A percentile compares a stretch with the other conserved stretches of the same genome.
Evolutionary conservation across 2,888 invertebrate species (phyloP).

Genomic region (Abscondita cerata): DNA sequence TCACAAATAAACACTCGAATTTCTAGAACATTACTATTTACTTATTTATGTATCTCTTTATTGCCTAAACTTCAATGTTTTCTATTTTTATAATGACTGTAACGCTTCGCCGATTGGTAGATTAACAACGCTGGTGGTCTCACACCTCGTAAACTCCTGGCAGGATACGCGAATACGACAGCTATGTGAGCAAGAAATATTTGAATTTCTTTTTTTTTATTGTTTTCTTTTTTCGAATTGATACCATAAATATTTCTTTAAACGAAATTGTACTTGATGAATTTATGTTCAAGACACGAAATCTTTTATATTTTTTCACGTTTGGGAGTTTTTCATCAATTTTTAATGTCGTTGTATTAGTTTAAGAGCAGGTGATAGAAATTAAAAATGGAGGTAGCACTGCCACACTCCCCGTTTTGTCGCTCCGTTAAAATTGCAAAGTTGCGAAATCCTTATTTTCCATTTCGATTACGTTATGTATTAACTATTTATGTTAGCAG

Average conservation of each 20-base stretch:
- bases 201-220: slow-evolving; percentile 16
- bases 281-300: background rate
- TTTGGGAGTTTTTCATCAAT: too few species aligned
- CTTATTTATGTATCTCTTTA: slow-evolving; percentile 57
- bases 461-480: too few species aligned
- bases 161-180: slow-evolving; percentile 46
- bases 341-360: too few species aligned
- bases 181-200: slow-evolving; percentile 26
- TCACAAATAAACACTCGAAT: slow-evolving; percentile 59
- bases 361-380: too few species aligned
- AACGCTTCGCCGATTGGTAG: slow-evolving; percentile 45
- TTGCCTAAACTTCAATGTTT: slow-evolving; percentile 52
- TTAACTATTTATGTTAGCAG: too few species aligned
- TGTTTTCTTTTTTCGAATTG: slow-evolving; percentile 2
- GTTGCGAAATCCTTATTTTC: too few species aligned
- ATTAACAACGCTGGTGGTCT: slow-evolving; percentile 46
- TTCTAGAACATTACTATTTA: slow-evolving; percentile 59
- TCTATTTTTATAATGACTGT: slow-evolving; percentile 52
- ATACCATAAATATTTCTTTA: background rate
- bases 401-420: too few species aligned
- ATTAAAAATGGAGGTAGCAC: too few species aligned
- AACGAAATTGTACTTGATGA: background rate
- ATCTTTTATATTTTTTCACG: too few species aligned
- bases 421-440: too few species aligned
- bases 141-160: slow-evolving; percentile 47